phyloP scores from a whole-genome alignment of 2,113 vertebrate species.

The Harpagus bidentatus region DNA sequence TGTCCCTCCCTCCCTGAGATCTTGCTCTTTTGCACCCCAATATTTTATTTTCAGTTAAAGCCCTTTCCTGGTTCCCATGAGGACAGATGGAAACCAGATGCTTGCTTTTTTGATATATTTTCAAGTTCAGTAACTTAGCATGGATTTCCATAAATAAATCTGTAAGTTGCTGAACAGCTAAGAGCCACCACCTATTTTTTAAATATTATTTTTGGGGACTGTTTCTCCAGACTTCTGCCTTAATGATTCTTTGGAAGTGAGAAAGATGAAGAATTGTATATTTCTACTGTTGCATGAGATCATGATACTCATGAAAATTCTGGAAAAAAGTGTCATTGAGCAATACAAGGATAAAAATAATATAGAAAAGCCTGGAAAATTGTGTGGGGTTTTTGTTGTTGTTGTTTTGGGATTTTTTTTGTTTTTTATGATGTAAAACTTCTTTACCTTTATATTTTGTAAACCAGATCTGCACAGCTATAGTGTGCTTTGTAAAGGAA shows the following conservation, averaged over 20 bases:
- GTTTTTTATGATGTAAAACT: background rate
- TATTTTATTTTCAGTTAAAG: conserved; percentile 52
- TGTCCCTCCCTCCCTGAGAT: background rate
- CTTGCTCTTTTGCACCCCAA: conserved; percentile 17
- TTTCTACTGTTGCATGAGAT: background rate
- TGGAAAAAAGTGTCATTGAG: background rate
- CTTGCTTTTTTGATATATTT: conserved; percentile 39
- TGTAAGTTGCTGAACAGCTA: conserved; percentile 32
- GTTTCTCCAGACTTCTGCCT: background rate
- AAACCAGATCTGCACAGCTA: background rate
- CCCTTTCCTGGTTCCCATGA: conserved; percentile 8
- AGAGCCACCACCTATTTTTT: background rate
- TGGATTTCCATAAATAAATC: conserved; percentile 49
- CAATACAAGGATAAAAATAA: background rate
- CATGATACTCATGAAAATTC: background rate
- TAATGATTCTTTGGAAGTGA: background rate
- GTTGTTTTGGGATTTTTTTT: background rate
- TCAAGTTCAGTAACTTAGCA: conserved; percentile 28
- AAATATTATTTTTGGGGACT: conserved; percentile 22
- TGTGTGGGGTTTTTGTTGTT: no score
- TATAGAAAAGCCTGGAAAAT: background rate
- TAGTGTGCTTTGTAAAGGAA: background rate
- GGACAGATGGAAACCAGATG: conserved; percentile 71
- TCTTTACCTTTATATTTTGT: background rate
- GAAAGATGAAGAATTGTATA: background rate